phyloP scores from a whole-genome alignment of 2,888 invertebrate species.

The Cotesia congregata region DNA sequence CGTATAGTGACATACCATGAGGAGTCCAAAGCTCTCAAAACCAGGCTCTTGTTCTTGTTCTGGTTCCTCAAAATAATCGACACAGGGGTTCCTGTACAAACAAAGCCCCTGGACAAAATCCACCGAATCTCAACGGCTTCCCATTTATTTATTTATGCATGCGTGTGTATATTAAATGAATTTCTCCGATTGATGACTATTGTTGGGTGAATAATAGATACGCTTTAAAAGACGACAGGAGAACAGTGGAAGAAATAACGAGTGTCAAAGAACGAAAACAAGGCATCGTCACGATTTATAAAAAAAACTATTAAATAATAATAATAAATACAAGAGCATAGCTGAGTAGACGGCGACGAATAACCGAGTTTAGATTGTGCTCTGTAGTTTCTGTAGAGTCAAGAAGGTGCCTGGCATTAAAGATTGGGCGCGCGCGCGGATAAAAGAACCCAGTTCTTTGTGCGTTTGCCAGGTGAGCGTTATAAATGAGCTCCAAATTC shows the following conservation, averaged over 20 bases:
- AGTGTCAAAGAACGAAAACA: constrained; percentile 36
- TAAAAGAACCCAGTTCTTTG: constrained; percentile 61
- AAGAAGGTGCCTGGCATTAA: constrained; percentile 34
- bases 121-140: background rate
- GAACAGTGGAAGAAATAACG: constrained; percentile 25
- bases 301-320: background rate
- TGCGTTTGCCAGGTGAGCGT: constrained; percentile 64
- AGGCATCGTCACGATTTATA: constrained; percentile 12
- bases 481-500: constrained; percentile 63
- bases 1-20: background rate
- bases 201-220: constrained; percentile 18
- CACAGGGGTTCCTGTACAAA: background rate
- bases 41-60: background rate
- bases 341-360: background rate
- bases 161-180: constrained; percentile 1
- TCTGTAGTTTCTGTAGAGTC: constrained; percentile 5
- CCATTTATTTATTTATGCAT: background rate
- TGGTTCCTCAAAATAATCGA: background rate
- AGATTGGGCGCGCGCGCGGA: constrained; percentile 52
- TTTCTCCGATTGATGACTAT: constrained; percentile 19
- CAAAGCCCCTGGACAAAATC: background rate
- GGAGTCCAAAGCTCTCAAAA: background rate
- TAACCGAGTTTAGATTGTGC: background rate
- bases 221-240: background rate
- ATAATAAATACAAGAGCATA: background rate